Percentiles rank a stretch among this genome's conserved stretches.
Conservation (phyloP, 2,888 invertebrate species). For the Lacanobia wlatinum region DNA sequence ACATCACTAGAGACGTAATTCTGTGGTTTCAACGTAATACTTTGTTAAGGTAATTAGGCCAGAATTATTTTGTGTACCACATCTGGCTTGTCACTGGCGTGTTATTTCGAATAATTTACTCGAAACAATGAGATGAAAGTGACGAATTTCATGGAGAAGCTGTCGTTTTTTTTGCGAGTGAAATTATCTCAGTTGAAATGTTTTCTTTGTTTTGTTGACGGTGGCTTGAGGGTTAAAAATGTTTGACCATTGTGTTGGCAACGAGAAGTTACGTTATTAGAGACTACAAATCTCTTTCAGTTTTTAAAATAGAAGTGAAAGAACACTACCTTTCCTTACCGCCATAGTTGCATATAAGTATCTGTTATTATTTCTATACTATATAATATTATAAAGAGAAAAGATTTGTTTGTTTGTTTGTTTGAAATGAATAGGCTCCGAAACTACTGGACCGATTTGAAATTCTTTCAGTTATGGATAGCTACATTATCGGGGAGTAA, state of each 20-base stretch:
- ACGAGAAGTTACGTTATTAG: too few relatives aligned
- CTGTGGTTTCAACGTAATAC: slow-evolving; percentile 56
- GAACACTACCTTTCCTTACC: too few relatives aligned
- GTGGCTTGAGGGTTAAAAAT: neutral
- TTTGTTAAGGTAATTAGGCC: slow-evolving; percentile 55
- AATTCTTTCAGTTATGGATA: too few relatives aligned
- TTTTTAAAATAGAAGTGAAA: too few relatives aligned
- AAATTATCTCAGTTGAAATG: slow-evolving; percentile 24
- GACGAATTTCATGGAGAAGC: slow-evolving; percentile 16
- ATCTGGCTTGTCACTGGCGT: slow-evolving; percentile 15
- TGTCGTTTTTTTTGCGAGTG: slow-evolving; percentile 20
- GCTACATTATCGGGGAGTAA: too few relatives aligned
- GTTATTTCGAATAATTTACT: slow-evolving; percentile 45
- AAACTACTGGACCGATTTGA: too few relatives aligned
- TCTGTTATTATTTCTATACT: too few relatives aligned
- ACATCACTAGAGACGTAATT: slow-evolving; percentile 57
- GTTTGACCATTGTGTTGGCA: neutral
- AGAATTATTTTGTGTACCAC: slow-evolving; percentile 35
- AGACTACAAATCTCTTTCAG: too few relatives aligned
- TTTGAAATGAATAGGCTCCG: too few relatives aligned
- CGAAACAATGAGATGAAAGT: slow-evolving; percentile 29
- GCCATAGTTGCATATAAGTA: too few relatives aligned
- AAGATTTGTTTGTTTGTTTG: too few relatives aligned
- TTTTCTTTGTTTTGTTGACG: slow-evolving; percentile 19
- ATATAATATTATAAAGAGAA: too few relatives aligned